Conservation (phyloP, 1,140 invertebrate species). For the Sinella curviseta region DNA sequence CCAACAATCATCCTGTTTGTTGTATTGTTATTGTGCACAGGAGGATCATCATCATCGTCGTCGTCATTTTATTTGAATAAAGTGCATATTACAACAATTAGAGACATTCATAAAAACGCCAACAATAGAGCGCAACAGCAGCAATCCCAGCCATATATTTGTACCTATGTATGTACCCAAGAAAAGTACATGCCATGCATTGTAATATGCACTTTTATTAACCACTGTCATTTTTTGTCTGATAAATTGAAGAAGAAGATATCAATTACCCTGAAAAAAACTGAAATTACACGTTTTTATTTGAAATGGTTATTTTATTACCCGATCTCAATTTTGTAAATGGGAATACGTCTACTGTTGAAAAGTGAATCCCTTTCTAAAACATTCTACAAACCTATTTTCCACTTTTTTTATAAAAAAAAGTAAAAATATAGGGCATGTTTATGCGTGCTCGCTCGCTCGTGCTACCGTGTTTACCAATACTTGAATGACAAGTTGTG, state of each 20-base stretch:
- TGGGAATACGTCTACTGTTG: not conserved
- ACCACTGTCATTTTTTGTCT: too few relatives aligned
- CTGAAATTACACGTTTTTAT: too few relatives aligned
- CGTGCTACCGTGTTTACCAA: too few relatives aligned
- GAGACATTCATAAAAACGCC: not conserved
- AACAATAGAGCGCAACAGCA: not conserved
- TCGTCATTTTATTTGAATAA: not conserved
- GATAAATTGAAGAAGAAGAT: too few relatives aligned
- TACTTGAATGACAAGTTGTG: too few relatives aligned
- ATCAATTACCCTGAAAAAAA: too few relatives aligned
- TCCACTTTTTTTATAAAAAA: not conserved
- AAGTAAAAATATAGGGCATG: not conserved
- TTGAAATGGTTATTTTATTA: too few relatives aligned
- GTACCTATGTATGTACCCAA: not conserved
- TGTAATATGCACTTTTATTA: too few relatives aligned
- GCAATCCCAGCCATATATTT: not conserved
- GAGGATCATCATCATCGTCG: not conserved
- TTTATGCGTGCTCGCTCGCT: too few relatives aligned
- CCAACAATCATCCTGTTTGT: slow-evolving; percentile 16
- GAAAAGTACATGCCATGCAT: too few relatives aligned
- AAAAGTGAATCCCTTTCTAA: not conserved
- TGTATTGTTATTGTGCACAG: not conserved
- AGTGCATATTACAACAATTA: not conserved
- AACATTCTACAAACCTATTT: not conserved
- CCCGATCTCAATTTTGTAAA: too few relatives aligned